Evolutionary conservation across 1,140 invertebrate genomes (phyloP), one percentile per base, ranked within the genome.

Genomic region (Bilobella aurantiaca): DNA sequence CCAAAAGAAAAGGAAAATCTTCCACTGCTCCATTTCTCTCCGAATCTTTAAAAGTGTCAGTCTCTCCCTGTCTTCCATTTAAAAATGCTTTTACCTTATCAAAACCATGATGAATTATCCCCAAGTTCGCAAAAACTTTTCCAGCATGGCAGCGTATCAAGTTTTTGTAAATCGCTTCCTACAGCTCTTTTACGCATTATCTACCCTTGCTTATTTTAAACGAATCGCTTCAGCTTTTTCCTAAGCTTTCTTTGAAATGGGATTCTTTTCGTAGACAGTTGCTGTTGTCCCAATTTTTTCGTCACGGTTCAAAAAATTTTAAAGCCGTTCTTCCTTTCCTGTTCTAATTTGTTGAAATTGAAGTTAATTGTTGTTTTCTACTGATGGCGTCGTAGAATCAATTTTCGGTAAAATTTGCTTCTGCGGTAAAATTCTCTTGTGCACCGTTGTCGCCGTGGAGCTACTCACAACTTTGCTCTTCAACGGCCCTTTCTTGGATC

Each of bases 391-490:
- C 29, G 71, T 73, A 14, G 71, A 73, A 32, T 73, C 71, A 62
- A 73, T 73, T 61, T 73, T 73, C 1, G 71, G 71, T 28, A 73
- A 47, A 47, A 73, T 73, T 67, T 73, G 71, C 47, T 73, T 73
- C 57, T 73, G 71, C 5, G 66, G 61, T 27, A 72, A 66, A 58
- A 72, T 64, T 27, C 69, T 58, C 53, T 73, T 73, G 23, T 27
- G 30, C 3, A 28, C 31, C 23, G 58, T 64, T 27, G 63, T 60
- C 23, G 59, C 63, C 57, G 63, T 73, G 46, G 65, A 71, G 58
- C 71, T 73, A 28, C 63, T 68, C 34, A 73, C 71, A 53, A 66
- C 63, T 59, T 67, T 68, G 57, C 66, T 69, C 58, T 73, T 73
- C 12, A 66, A 37, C 31, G 58, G 49, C 1, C 58, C 56, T 53